Conservation (phyloP, 2,888 invertebrate species). For the Spatulosminthurus flaviceps region DNA sequence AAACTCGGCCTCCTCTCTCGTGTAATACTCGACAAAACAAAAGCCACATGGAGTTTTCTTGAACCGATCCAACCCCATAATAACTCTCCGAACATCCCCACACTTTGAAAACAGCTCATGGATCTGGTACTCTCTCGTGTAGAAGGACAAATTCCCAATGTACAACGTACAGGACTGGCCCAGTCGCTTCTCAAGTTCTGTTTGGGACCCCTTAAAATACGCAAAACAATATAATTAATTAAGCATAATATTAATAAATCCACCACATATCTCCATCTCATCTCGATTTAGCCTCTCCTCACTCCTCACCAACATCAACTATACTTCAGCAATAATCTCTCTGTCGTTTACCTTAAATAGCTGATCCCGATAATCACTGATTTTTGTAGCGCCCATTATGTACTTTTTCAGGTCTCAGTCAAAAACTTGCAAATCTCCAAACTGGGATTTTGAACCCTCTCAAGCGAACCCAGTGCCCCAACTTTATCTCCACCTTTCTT, state of each 20-base stretch:
- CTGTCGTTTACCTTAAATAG: not conserved
- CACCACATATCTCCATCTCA: not conserved
- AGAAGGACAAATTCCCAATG: conserved; percentile 97
- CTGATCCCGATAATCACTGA: conserved; percentile 4
- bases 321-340: too few relatives aligned
- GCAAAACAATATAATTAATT: not conserved
- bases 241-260: not conserved
- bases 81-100: conserved; percentile 91
- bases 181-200: conserved; percentile 84
- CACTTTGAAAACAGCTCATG: conserved; percentile 95
- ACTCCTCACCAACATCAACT: too few relatives aligned
- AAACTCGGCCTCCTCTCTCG: conserved; percentile 70
- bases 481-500: too few relatives aligned
- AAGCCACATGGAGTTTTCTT: conserved; percentile 99
- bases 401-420: too few relatives aligned
- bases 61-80: conserved; percentile 98
- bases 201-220: conserved; percentile 79
- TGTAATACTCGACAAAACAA: conserved; percentile 92
- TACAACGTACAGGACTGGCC: conserved; percentile 85
- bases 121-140: conserved; percentile 98
- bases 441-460: too few relatives aligned
- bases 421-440: too few relatives aligned
- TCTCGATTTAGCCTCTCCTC: too few relatives aligned
- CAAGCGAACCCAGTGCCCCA: too few relatives aligned
- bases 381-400: not conserved